Evolutionary conservation across 2,888 invertebrate genomes (phyloP), one percentile per base, ranked within the genome.

Genomic region (Kuschelorhynchus macadamiae): DNA sequence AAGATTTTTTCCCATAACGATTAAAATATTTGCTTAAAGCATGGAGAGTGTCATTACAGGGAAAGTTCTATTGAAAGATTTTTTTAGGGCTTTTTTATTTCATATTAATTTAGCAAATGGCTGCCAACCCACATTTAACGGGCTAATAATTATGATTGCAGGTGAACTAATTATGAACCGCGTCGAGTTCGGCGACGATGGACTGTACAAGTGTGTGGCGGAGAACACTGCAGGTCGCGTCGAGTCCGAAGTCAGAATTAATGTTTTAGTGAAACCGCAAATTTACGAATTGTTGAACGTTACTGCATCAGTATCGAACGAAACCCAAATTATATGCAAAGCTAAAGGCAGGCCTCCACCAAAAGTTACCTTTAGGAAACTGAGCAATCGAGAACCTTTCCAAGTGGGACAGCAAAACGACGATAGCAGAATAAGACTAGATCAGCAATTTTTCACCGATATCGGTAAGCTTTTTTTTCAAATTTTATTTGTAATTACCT

Each of bases 341-440:
- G 91, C 93, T 0, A 88, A 88, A 30, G 96, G 96, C 2, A 87
- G 92, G 69, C 96, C 96, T 0, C 88, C 91, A 9, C 96, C 96
- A 0, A 85, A 85, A 18, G 89, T 96, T 41, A 88, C 88, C n/a
- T 95, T 96, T 85, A 88, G 91, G 60, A 69, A 71, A 59, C 88
- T 90, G 75, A 91, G 92, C 68, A 87, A 85, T 46, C 83, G 85
- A 2, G 88, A 89, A 67, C 87, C 89, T 7, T 94, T 89, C 80
- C 81, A 86, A 1, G 84, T 86, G 47, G 94, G 94, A 17, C 71
- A 79, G 0, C 91, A 92, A 74, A 83, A 88, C 55, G 91, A 93
- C 77, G 75, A 79, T 50, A 18, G 46, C 4, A 87, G 90, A 65
- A 87, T 93, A 67, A 90, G 94, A 59, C 83, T 85, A 0, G 82